Percentiles rank a stretch among this genome's conserved stretches.
Evolutionary conservation across 2,113 vertebrate genomes (phyloP).

Genomic region (Ovis canadensis): DNA sequence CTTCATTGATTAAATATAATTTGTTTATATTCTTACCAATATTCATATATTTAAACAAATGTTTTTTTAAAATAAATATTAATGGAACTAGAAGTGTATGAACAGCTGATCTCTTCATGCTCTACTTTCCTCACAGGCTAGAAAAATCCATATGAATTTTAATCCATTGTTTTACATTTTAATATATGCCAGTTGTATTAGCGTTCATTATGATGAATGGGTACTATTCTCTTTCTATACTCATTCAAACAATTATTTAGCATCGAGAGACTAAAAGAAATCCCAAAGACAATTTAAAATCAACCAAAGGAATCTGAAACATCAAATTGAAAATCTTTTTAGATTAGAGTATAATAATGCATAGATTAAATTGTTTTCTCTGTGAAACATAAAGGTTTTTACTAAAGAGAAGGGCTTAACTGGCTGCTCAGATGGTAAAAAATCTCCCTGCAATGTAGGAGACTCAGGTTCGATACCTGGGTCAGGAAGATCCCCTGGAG

Average conservation of each 20-base stretch:
- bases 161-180: slow-evolving; percentile 25
- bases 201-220: slow-evolving; percentile 31
- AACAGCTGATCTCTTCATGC: background rate
- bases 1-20: background rate
- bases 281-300: slow-evolving; percentile 21
- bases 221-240: slow-evolving; percentile 1
- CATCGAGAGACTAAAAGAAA: slow-evolving; percentile 2
- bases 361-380: background rate
- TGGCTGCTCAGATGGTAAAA: background rate
- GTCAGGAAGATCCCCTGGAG: background rate
- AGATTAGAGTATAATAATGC: background rate
- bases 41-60: background rate
- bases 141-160: slow-evolving; percentile 12
- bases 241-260: slow-evolving; percentile 17
- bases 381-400: background rate
- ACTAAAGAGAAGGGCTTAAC: background rate
- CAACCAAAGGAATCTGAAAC: background rate
- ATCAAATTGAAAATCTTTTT: background rate
- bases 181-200: background rate
- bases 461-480: background rate
- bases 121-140: background rate
- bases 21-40: background rate
- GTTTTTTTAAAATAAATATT: background rate
- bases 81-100: background rate
- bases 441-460: background rate